Evolutionary conservation across 1,140 invertebrate genomes (phyloP).

Genomic region (Gerris buenoi): DNA sequence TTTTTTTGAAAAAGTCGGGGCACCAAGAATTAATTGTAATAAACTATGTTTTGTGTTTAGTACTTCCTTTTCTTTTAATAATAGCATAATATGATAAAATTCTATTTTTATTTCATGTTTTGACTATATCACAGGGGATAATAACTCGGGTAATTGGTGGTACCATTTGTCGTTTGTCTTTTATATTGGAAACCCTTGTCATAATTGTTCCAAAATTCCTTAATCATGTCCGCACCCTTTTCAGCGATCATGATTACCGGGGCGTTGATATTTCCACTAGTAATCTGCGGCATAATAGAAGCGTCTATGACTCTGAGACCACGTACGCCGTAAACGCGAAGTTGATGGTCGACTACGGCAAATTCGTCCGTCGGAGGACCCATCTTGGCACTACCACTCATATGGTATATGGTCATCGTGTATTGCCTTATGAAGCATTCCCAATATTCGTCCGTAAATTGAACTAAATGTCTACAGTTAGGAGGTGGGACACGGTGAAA

Average conservation of each 20-base stretch:
- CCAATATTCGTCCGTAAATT: slow-evolving; percentile 72
- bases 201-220: slow-evolving; percentile 41
- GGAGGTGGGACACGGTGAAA: slow-evolving; percentile 55
- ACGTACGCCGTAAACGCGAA: slow-evolving; percentile 57
- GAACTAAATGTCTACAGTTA: slow-evolving; percentile 57
- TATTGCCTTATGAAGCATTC: slow-evolving; percentile 59
- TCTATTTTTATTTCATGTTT: too few species aligned
- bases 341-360: slow-evolving; percentile 65
- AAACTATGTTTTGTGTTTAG: too few species aligned
- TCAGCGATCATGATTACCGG: slow-evolving; percentile 86
- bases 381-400: slow-evolving; percentile 63
- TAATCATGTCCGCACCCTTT: slow-evolving; percentile 75
- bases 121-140: too few species aligned
- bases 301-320: slow-evolving; percentile 64
- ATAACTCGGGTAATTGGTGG: too few species aligned
- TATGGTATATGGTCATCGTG: slow-evolving; percentile 74
- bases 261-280: slow-evolving; percentile 72
- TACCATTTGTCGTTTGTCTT: too few species aligned
- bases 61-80: too few species aligned
- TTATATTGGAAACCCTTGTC: too few species aligned
- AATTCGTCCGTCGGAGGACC: slow-evolving; percentile 54
- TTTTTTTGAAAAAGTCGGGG: too few species aligned
- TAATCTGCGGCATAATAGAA: slow-evolving; percentile 64
- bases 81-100: too few species aligned
- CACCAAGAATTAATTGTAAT: too few species aligned